Evolutionary conservation across 2,797 vertebrate genomes (phyloP).

Genomic region (Sciaenops ocellatus): DNA sequence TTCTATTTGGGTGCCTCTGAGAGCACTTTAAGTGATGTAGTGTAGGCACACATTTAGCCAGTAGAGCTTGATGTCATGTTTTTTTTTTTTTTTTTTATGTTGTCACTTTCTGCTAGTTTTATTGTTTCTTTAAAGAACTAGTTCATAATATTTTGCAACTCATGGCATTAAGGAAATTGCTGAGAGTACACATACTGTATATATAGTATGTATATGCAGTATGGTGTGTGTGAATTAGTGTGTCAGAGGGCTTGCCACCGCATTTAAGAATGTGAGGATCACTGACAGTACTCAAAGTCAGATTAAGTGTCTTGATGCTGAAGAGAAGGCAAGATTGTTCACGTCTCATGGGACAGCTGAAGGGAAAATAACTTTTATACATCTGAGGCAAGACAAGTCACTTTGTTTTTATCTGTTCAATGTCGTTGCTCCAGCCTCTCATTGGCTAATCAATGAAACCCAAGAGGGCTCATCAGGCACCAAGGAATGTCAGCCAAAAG

Average conservation of each 20-base stretch:
- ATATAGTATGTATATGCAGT: constrained; percentile 3
- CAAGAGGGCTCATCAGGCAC: constrained; percentile 83
- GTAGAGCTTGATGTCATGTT: constrained; percentile 12
- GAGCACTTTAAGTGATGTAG: constrained; percentile 53
- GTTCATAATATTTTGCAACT: not conserved
- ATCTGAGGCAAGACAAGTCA: constrained; percentile 81
- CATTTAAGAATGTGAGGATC: constrained; percentile 51
- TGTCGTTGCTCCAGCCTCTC: constrained; percentile 77
- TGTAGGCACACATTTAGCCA: constrained; percentile 14
- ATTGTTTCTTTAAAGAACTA: not conserved
- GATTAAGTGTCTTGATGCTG: constrained; percentile 72
- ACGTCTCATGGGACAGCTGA: constrained; percentile 62
- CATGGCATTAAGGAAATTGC: not conserved
- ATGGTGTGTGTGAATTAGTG: not conserved
- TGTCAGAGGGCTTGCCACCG: constrained; percentile 37
- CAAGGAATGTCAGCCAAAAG: constrained; percentile 81
- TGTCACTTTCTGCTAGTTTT: constrained; percentile 50
- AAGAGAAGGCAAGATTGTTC: constrained; percentile 65
- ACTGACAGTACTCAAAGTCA: constrained; percentile 77
- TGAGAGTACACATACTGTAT: not conserved
- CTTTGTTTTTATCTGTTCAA: constrained; percentile 85
- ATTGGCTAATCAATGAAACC: constrained; percentile 87
- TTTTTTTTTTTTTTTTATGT: not conserved
- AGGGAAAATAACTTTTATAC: constrained; percentile 78
- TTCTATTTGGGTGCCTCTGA: constrained; percentile 52